A percentile compares a stretch with the other conserved stretches of the same genome.
Evolutionary conservation across 2,113 vertebrate genomes (phyloP).

Genomic region (Forbesichthys papilliferus): DNA sequence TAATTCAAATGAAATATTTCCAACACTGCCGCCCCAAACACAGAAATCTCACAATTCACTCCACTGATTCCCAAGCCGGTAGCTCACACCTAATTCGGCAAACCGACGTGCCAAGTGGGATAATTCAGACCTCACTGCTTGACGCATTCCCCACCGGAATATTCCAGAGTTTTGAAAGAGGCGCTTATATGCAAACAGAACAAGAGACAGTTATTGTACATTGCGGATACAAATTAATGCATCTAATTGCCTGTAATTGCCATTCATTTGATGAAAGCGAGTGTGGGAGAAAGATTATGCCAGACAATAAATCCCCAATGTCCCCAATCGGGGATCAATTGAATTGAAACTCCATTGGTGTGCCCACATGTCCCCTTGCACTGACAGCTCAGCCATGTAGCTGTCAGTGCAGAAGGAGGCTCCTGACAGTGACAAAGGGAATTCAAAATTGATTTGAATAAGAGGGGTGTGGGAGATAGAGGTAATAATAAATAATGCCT

Average conservation of each 20-base stretch:
- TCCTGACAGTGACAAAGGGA: conserved; percentile 21
- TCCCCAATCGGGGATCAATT: conserved; percentile 51
- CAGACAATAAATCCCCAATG: conserved; percentile 42
- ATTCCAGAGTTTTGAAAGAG: conserved; percentile 37
- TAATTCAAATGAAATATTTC: conserved; percentile 64
- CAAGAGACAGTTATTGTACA: conserved; percentile 12
- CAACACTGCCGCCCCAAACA: conserved; percentile 44
- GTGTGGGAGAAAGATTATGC: conserved; percentile 23
- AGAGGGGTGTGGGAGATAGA: conserved; percentile 1
- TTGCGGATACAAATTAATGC: conserved; percentile 32
- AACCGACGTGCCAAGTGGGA: conserved; percentile 52
- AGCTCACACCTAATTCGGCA: conserved; percentile 46
- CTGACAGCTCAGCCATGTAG: conserved; percentile 46
- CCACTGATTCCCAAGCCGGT: conserved; percentile 39
- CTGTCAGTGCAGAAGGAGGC: conserved; percentile 37
- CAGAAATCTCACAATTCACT: conserved; percentile 56
- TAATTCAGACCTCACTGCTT: conserved; percentile 41
- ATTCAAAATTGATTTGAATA: conserved; percentile 43
- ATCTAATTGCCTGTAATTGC: conserved; percentile 54
- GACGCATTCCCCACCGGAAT: conserved; percentile 49
- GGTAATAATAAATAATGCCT: neutral
- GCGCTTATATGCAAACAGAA: conserved; percentile 43
- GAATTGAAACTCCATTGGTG: conserved; percentile 42
- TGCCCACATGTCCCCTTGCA: conserved; percentile 24
- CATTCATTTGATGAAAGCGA: conserved; percentile 29